These are phyloP conservation scores for Typhlichthys eigenmanni DNA, from an alignment of 2,797 vertebrate genomes.

Conservation along the genomic window DNA sequence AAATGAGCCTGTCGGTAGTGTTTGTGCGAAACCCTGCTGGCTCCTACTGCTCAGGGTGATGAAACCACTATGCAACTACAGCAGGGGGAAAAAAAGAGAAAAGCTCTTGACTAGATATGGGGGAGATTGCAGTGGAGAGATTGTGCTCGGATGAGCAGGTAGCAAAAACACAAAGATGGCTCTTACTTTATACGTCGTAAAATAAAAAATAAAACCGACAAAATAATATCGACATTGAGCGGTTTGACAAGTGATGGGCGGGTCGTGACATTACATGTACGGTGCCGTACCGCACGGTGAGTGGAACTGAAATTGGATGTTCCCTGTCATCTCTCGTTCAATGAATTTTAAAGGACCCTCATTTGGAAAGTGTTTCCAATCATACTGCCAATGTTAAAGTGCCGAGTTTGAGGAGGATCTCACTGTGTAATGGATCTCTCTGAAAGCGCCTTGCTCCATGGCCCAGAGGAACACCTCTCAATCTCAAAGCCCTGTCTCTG, in stretches of 20 bases:
- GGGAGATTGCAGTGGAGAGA: conserved; percentile 57
- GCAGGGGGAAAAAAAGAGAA: conserved; percentile 27
- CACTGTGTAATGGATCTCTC: conserved; percentile 68
- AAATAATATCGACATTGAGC: conserved; percentile 61
- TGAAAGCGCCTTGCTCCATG: conserved; percentile 61
- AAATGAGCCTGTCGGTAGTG: conserved; percentile 76
- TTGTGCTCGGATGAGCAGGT: conserved; percentile 67
- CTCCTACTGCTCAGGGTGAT: conserved; percentile 74
- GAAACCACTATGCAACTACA: conserved; percentile 78
- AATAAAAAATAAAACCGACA: conserved; percentile 31
- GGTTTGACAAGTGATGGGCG: conserved; percentile 67
- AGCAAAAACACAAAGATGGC: conserved; percentile 58
- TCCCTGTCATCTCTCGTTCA: conserved; percentile 63
- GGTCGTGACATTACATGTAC: conserved; percentile 62
- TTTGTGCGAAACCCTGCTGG: conserved; percentile 72
- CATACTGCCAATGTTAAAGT: conserved; percentile 71
- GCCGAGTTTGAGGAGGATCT: conserved; percentile 70
- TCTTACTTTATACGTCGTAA: conserved; percentile 54
- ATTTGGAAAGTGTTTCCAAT: conserved; percentile 74
- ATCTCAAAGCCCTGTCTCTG: conserved; percentile 62
- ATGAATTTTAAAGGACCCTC: conserved; percentile 73
- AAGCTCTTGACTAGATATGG: conserved; percentile 59
- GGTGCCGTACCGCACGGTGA: conserved; percentile 61
- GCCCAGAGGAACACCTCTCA: conserved; percentile 76
- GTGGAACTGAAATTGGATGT: conserved; percentile 71